phyloP scores from a whole-genome alignment of 2,888 invertebrate species.

The Dynastes maya region DNA sequence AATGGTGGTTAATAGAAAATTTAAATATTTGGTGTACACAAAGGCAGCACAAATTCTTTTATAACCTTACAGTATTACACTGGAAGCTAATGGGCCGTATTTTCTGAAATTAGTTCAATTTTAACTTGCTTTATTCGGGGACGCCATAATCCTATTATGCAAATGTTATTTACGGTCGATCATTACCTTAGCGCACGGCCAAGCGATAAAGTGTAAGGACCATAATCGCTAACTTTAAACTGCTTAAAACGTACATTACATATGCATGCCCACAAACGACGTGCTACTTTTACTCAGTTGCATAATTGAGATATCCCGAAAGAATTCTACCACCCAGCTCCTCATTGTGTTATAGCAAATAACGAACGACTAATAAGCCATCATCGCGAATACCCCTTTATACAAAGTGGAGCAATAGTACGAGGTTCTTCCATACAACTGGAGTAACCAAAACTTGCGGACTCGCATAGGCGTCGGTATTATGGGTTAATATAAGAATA shows the following conservation, averaged over 20 bases:
- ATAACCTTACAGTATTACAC: not conserved
- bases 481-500: too few species aligned
- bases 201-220: conserved; percentile 12
- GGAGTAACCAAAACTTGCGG: too few species aligned
- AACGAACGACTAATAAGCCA: too few species aligned
- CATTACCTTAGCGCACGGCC: conserved; percentile 20
- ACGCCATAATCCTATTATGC: conserved; percentile 27
- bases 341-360: too few species aligned
- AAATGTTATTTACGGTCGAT: conserved; percentile 24
- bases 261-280: conserved; percentile 4
- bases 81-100: not conserved
- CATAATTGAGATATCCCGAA: too few species aligned
- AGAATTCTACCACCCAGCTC: too few species aligned
- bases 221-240: conserved; percentile 4
- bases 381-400: too few species aligned
- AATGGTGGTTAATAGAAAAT: not conserved
- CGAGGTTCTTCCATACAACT: too few species aligned
- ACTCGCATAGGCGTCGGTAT: too few species aligned
- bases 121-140: not conserved
- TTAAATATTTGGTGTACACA: not conserved
- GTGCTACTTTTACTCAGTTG: not conserved
- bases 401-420: too few species aligned
- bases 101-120: conserved; percentile 6
- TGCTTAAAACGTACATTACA: conserved; percentile 8
- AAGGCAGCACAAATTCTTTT: not conserved